phyloP scores from a whole-genome alignment of 2,113 vertebrate genomes.

The Xiphophorus maculatus region DNA sequence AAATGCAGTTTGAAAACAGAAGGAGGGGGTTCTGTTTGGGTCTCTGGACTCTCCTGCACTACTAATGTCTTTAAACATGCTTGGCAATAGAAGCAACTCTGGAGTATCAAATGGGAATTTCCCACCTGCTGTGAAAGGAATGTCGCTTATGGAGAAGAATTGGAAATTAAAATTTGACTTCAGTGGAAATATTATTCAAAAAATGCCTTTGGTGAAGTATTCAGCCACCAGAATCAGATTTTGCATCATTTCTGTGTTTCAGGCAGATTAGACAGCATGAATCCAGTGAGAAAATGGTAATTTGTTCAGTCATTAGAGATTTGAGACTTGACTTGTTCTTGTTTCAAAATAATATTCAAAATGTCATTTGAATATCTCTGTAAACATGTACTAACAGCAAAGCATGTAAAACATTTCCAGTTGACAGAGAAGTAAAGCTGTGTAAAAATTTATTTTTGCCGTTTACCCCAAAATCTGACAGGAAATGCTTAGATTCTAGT shows the following conservation, averaged over 20 bases:
- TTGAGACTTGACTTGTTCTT: background rate
- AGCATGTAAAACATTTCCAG: background rate
- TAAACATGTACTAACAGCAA: background rate
- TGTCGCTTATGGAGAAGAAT: background rate
- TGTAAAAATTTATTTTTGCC: background rate
- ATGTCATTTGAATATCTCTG: background rate
- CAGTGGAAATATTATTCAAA: background rate
- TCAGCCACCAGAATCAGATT: background rate
- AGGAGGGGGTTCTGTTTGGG: slow-evolving; percentile 58
- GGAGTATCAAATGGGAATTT: slow-evolving; percentile 41
- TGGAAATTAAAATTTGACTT: background rate
- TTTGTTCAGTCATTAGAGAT: background rate
- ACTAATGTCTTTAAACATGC: slow-evolving; percentile 68
- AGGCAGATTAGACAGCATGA: background rate
- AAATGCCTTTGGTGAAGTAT: background rate
- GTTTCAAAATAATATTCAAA: background rate
- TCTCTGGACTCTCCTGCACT: slow-evolving; percentile 63
- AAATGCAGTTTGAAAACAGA: slow-evolving; percentile 66
- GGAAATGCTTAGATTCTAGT: background rate
- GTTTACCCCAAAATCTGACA: background rate
- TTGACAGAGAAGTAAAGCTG: background rate
- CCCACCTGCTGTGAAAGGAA: slow-evolving; percentile 11
- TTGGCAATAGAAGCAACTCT: slow-evolving; percentile 46
- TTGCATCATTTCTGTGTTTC: background rate
- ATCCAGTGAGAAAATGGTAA: background rate